Evolutionary conservation across 2,888 invertebrate species (phyloP), one percentile per base, ranked within the genome.

Genomic region (Tipula unca): DNA sequence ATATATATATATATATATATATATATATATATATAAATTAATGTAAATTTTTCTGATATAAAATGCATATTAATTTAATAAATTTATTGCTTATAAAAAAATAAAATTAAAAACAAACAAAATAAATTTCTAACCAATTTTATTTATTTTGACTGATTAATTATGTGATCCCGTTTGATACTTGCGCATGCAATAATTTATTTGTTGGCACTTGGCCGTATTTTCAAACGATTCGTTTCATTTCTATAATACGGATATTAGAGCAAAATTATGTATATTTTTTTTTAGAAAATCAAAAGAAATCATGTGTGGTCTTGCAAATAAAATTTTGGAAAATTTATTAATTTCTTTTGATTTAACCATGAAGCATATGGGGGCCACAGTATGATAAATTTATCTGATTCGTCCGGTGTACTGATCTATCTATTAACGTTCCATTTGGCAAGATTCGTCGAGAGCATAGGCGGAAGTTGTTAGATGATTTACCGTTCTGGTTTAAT

Each of bases 41-140:
- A 69, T 69, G 69, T 69, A 69, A 69, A 69, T 69, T 69, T 69
- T 69, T 69, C 69, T 69, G 69, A 69, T 69, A 69, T 69, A 69
- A 69, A 69, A 25, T 48, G 48, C 48, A 48, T 48, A 48, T 17
- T 48, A 48, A 20, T 48, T 17, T 48, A 48, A 48, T 48, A 48
- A 48, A n/a, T n/a, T 48, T 25, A 69, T 13, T 69, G 69, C 69
- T 69, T 69, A 48, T 25, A 69, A 69, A 69, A 17, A 69, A 69
- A 69, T 13, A 69, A 69, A 69, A 69, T 25, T 69, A 69, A 69
- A 69, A 69, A 69, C 69, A 69, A 25, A 48, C 17, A 25, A 69
- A 25, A 69, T 69, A 69, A 69, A 25, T 69, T 69, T 69, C 1
- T 8, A 25, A 20, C 69, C 25, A 69, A 25, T 69, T 69, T 69